Base-by-base conservation (phyloP, 2,797 vertebrate genomes). In the Tauraco hartlaubi region DNA sequence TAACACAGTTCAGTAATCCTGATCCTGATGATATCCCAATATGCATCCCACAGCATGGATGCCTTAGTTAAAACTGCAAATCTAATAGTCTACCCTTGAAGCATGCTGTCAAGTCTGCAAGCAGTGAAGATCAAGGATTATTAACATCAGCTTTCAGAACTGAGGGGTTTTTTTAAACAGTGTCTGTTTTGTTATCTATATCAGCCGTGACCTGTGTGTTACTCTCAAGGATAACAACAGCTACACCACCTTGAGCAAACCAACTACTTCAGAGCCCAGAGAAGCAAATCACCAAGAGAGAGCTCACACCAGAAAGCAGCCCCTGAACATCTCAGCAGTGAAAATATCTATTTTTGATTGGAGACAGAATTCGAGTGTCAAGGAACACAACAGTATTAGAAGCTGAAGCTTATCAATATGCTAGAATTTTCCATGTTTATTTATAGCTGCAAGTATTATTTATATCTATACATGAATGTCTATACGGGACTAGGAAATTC, bases 171-270 rank as follows among this genome's bases (percentile, higher is more conserved):
- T 54, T 77, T 71, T 35, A 48, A 90, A 84, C 63, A 78, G 23
- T 56, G 67, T 58, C 73, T 92, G 54, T 33, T 85, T 78, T 71
- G n/a, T 94, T 94, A 92, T 94, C 81, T 90, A 0, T 37, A 56
- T 91, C 76, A 94, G 56, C 76, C 37, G 2, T 88, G 85, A 94
- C 85, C 66, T 52, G n/a, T 68, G 62, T 85, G 66, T 73, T 72
- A 68, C 29, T 90, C 76, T 94, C 87, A 91, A 90, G 82, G 76
- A 72, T 63, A 90, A 75, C 21, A 85, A 58, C 61, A 92, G 62
- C 58, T 91, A 78, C 75, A 91, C 33, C 82, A 90, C 82, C 79
- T 90, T 96, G 62, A 94, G 85, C 54, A 97, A 96, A 94, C 29
- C 43, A 93, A 18, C 75, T 77, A 43, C 89, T 83, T 41, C 33